Conservation (phyloP, 2,888 invertebrate genomes). For the Rutpela maculata region DNA sequence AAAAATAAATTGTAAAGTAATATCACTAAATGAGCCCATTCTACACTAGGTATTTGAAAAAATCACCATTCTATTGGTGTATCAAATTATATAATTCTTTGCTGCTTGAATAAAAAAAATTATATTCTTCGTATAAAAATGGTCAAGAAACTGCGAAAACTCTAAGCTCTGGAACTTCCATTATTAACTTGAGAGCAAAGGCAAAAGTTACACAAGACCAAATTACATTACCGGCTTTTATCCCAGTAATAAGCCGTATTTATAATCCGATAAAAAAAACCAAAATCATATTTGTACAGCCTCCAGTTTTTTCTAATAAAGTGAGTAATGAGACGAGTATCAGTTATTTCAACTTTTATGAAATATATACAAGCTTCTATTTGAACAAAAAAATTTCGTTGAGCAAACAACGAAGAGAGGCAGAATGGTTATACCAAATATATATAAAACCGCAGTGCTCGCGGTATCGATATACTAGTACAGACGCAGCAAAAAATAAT, state of each 20-base stretch:
- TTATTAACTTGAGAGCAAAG: too few relatives aligned
- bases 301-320: not conserved
- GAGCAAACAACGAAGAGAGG: slow-evolving; percentile 22
- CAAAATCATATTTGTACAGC: not conserved
- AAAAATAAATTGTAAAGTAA: too few relatives aligned
- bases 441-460: slow-evolving; percentile 55
- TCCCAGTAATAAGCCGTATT: not conserved
- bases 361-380: slow-evolving; percentile 21
- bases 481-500: slow-evolving; percentile 42
- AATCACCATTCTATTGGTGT: too few relatives aligned
- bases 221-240: not conserved
- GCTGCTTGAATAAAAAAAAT: too few relatives aligned
- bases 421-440: slow-evolving; percentile 44
- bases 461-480: slow-evolving; percentile 50
- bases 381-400: slow-evolving; percentile 14
- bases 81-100: too few relatives aligned
- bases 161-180: not conserved
- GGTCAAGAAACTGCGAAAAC: not conserved
- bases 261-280: not conserved
- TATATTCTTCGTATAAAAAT: too few relatives aligned
- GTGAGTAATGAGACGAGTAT: not conserved
- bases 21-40: too few relatives aligned
- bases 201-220: too few relatives aligned
- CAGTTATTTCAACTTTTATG: slow-evolving; percentile 22
- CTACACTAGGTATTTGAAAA: too few relatives aligned